These are phyloP conservation scores for Cydia pomonella DNA, from an alignment of 1,140 invertebrate genomes.

Conservation along the genomic window DNA sequence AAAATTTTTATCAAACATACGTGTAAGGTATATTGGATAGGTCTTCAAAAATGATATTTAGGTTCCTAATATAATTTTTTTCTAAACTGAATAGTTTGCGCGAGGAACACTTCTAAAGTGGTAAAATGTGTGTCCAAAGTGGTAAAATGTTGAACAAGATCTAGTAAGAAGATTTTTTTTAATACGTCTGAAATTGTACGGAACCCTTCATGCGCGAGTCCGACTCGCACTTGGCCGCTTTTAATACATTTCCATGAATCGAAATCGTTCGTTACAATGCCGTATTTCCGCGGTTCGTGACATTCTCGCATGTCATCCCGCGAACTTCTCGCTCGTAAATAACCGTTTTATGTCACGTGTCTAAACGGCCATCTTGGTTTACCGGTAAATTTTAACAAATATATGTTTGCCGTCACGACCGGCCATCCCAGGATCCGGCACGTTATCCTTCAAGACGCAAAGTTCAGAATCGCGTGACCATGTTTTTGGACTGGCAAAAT, in stretches of 20 bases:
- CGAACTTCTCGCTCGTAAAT: constrained; percentile 73
- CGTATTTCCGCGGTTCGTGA: constrained; percentile 70
- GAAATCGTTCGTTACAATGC: constrained; percentile 62
- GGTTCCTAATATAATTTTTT: too few species aligned
- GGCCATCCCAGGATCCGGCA: constrained; percentile 40
- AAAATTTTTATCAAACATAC: too few species aligned
- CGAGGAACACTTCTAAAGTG: too few species aligned
- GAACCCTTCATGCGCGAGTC: too few species aligned
- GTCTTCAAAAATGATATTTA: too few species aligned
- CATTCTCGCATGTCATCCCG: constrained; percentile 70
- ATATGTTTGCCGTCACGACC: constrained; percentile 44
- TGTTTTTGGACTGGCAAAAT: constrained; percentile 47
- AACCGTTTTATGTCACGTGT: constrained; percentile 73
- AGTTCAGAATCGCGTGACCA: constrained; percentile 50
- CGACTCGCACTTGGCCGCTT: too few species aligned
- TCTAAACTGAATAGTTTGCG: too few species aligned
- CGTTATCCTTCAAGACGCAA: constrained; percentile 54
- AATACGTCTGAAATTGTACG: too few species aligned
- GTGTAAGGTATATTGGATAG: too few species aligned
- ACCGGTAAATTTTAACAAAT: constrained; percentile 48
- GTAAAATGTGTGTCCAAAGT: too few species aligned
- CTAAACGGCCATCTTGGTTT: constrained; percentile 69
- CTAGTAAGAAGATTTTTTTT: too few species aligned
- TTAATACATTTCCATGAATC: constrained; percentile 57
- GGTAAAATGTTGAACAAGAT: too few species aligned